Conservation (phyloP, 2,888 invertebrate species). For the Amphipyra berbera region DNA sequence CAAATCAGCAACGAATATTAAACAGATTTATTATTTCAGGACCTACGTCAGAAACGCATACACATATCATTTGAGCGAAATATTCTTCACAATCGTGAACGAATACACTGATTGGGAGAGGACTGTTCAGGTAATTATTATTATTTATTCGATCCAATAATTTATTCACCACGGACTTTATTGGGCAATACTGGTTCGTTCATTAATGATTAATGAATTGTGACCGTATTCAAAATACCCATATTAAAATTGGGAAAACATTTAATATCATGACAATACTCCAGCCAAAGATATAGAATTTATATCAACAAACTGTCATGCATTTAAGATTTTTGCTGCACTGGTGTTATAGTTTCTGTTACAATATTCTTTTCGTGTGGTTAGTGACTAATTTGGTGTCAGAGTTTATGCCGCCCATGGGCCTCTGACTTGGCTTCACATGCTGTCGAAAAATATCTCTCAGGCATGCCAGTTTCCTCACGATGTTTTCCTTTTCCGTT, state of each 20-base stretch:
- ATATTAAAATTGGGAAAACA: not conserved
- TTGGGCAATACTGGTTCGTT: conserved; percentile 31
- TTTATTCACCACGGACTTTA: conserved; percentile 36
- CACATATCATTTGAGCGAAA: conserved; percentile 98
- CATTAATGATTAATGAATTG: conserved; percentile 30
- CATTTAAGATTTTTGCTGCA: too few relatives aligned
- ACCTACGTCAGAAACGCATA: conserved; percentile 98
- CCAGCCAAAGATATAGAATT: too few relatives aligned
- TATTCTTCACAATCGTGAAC: conserved; percentile 98
- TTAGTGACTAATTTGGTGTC: too few relatives aligned
- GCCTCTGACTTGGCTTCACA: too few relatives aligned
- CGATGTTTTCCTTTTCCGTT: too few relatives aligned
- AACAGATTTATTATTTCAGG: conserved; percentile 78
- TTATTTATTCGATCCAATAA: conserved; percentile 19
- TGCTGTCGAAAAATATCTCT: too few relatives aligned
- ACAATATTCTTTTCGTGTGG: too few relatives aligned
- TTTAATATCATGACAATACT: not conserved
- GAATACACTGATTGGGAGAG: conserved; percentile 99
- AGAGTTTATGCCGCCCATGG: too few relatives aligned
- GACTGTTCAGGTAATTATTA: conserved; percentile 91
- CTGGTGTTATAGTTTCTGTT: too few relatives aligned
- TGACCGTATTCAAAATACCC: not conserved
- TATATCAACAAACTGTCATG: too few relatives aligned
- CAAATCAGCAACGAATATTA: not conserved
- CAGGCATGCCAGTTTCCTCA: too few relatives aligned